Percentiles rank a stretch among this genome's conserved stretches.
These are phyloP conservation scores for Calcarius ornatus DNA, from an alignment of 2,113 vertebrate species.

Conservation along the genomic window DNA sequence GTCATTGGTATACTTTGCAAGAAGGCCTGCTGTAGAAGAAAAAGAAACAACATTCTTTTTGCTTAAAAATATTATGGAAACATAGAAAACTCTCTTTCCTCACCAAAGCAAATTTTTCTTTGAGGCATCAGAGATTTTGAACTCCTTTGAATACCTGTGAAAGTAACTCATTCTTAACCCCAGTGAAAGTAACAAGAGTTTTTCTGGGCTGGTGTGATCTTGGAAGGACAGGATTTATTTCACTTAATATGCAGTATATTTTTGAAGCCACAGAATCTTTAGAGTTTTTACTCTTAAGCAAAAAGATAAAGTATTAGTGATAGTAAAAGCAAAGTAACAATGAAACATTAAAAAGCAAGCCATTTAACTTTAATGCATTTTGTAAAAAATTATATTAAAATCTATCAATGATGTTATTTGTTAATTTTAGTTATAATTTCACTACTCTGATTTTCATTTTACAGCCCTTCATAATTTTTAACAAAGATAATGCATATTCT, in stretches of 20 bases:
- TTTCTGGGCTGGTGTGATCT: not conserved
- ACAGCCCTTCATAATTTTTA: not conserved
- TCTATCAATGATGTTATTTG: not conserved
- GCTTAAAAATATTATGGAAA: not conserved
- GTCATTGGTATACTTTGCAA: not conserved
- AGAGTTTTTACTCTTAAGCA: not conserved
- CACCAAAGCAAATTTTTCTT: not conserved
- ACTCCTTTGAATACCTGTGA: not conserved
- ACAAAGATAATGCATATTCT: not conserved
- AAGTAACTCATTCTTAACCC: not conserved
- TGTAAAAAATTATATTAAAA: not conserved
- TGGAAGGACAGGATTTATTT: not conserved
- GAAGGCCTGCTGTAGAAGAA: not conserved
- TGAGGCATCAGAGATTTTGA: not conserved
- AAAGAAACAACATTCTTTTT: not conserved
- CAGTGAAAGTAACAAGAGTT: not conserved
- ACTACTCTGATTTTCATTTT: not conserved
- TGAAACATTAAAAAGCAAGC: not conserved
- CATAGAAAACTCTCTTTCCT: not conserved
- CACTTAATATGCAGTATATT: not conserved
- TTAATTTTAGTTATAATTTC: not conserved
- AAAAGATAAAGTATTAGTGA: not conserved
- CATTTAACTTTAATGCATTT: not conserved
- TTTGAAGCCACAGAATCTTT: not conserved
- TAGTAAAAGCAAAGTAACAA: not conserved